These are phyloP conservation scores for Trichomycterus rosablanca DNA, from an alignment of 2,113 vertebrate genomes.

Conservation along the genomic window DNA sequence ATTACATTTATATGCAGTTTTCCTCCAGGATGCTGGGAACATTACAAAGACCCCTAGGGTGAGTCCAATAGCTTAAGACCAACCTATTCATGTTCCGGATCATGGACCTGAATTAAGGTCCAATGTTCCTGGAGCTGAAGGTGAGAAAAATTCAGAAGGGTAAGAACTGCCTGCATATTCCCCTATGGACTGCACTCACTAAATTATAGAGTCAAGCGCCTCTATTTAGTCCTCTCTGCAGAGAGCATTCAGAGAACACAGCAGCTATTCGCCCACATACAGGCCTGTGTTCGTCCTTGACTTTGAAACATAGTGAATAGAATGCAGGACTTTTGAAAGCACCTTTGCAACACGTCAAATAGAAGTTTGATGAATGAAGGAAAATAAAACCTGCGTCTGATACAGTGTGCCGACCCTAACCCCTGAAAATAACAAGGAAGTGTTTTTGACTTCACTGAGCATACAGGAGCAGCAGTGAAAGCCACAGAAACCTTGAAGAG, in stretches of 20 bases:
- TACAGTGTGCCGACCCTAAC: not conserved
- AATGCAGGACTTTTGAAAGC: not conserved
- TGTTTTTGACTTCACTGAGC: not conserved
- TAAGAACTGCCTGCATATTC: not conserved
- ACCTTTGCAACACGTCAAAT: not conserved
- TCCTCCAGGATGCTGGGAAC: not conserved
- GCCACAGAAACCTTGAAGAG: conserved; percentile 14
- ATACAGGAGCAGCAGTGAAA: not conserved
- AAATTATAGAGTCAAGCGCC: not conserved
- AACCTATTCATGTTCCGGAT: not conserved
- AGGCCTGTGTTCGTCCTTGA: not conserved
- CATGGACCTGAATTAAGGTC: conserved; percentile 3
- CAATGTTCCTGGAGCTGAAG: not conserved
- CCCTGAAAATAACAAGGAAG: not conserved
- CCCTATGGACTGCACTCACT: not conserved
- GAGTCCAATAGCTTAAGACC: not conserved
- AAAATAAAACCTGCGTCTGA: not conserved
- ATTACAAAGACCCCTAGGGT: not conserved
- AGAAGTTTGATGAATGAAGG: not conserved
- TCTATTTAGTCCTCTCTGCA: not conserved
- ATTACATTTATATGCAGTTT: not conserved
- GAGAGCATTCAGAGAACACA: conserved; percentile 8
- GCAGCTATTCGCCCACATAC: not conserved
- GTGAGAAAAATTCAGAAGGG: conserved; percentile 1
- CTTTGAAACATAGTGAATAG: conserved; percentile 1